phyloP scores from a whole-genome alignment of 2,888 invertebrate species.

The Meteorus colon region DNA sequence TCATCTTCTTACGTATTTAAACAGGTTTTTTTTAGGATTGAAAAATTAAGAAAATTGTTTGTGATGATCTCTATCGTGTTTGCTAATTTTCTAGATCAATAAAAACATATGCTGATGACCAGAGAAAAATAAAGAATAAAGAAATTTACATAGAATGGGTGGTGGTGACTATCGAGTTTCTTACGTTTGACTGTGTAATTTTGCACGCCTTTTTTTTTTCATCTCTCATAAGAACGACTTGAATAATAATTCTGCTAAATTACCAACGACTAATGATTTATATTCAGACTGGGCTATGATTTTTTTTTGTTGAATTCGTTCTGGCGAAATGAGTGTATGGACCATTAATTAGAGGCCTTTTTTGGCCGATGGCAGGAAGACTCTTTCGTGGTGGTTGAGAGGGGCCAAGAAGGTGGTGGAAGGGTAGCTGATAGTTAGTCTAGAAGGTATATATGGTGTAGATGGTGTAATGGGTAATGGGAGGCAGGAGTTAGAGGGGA shows the following conservation, averaged over 20 bases:
- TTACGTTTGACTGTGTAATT: not conserved
- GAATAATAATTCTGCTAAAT: conserved; percentile 15
- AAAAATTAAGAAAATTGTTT: not conserved
- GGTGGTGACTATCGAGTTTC: not conserved
- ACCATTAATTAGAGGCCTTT: conserved; percentile 64
- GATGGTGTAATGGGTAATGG: conserved; percentile 57
- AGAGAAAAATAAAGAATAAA: not conserved
- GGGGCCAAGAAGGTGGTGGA: conserved; percentile 26
- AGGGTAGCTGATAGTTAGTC: conserved; percentile 44
- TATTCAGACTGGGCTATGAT: conserved; percentile 19
- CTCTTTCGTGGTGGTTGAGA: conserved; percentile 27
- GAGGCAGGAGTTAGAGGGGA: conserved; percentile 19
- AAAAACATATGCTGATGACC: not conserved
- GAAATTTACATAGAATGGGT: not conserved
- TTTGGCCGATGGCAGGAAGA: conserved; percentile 42
- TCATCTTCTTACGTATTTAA: not conserved
- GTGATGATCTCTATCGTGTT: not conserved
- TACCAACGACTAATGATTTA: conserved; percentile 23
- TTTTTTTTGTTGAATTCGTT: conserved; percentile 48
- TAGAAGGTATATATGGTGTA: conserved; percentile 33
- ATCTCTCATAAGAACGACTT: not conserved
- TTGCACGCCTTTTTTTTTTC: not conserved
- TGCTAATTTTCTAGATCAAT: not conserved
- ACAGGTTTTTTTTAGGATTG: not conserved
- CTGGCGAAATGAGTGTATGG: conserved; percentile 51